Evolutionary conservation across 2,888 invertebrate species (phyloP).

Genomic region (Mechanitis mazaeus): DNA sequence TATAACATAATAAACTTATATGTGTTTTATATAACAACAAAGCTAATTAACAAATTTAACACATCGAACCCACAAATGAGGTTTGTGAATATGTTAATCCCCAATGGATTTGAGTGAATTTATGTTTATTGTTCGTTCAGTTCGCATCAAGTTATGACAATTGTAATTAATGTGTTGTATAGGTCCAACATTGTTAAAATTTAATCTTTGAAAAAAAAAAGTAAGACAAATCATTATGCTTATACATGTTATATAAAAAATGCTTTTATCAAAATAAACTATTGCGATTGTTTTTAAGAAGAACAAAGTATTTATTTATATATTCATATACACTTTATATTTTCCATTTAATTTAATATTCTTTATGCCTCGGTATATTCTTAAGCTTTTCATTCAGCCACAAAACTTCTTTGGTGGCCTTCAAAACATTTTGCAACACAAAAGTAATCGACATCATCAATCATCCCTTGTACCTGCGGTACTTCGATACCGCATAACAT

Average conservation of each 20-base stretch:
- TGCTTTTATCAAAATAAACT: too few species aligned
- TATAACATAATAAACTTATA: too few species aligned
- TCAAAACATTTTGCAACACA: constrained; percentile 4
- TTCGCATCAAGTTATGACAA: constrained; percentile 16
- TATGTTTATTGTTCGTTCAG: constrained; percentile 13
- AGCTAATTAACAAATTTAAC: background rate
- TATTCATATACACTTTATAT: too few species aligned
- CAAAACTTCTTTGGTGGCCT: background rate
- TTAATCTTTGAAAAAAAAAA: too few species aligned
- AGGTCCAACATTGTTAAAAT: too few species aligned
- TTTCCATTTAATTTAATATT: too few species aligned
- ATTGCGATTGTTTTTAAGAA: too few species aligned
- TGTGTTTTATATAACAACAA: too few species aligned
- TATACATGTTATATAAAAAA: too few species aligned
- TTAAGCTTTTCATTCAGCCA: background rate
- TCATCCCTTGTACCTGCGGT: constrained; percentile 4
- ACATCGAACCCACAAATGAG: constrained; percentile 1
- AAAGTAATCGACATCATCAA: constrained; percentile 6
- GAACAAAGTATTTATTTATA: too few species aligned
- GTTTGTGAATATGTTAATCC: background rate
- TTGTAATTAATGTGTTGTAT: background rate
- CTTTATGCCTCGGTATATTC: too few species aligned
- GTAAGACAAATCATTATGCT: too few species aligned
- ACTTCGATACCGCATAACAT: constrained; percentile 1
- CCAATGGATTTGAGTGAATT: constrained; percentile 9